Evolutionary conservation across 1,140 invertebrate genomes (phyloP), one percentile per base, ranked within the genome.

Genomic region (Procambarus virginalis): DNA sequence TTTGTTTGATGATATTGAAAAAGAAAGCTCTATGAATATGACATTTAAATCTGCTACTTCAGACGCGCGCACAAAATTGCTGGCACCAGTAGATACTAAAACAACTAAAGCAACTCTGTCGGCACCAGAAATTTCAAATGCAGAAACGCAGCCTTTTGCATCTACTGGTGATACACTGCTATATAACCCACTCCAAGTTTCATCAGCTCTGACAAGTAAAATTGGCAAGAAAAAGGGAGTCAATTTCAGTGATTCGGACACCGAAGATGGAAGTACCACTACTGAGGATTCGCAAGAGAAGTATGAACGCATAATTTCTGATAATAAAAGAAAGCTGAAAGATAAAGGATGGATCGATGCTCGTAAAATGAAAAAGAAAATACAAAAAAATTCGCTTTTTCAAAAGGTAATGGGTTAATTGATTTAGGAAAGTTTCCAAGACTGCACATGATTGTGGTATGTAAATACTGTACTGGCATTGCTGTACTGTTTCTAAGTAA

Each of bases 261-360:
- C 68, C 6, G 68, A 73, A 5, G 68, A 34, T 22, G 68, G 34
- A 73, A 34, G 22, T 73, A 8, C 14, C 34, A 73, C n/a, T 34
- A 73, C 20, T 73, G 68, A 73, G 8, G n/a, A 73, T 34, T 73
- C n/a, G 6, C 68, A 73, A 6, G 68, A 34, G 34, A 73, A 73
- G 68, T 73, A 73, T 73, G 68, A 73, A 34, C 68, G 68, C 22
- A 73, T 73, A 73, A 73, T 73, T 73, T 73, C 68, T 34, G 68
- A 73, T 20, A 73, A 22, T 34, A 73, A 73, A 73, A 73, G 68
- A n/a, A 73, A 73, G 34, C 22, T 73, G n/a, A 22, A 73, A 73
- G 10, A 34, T 73, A 34, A 8, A 4, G 68, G 68, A 73, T 73
- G 68, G 68, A 73, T 73, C 10, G 22, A 34, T 73, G n/a, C 68